Percentiles rank a stretch among this genome's conserved stretches.
Evolutionary conservation across 2,113 vertebrate species (phyloP).

Genomic region (Micromys minutus): DNA sequence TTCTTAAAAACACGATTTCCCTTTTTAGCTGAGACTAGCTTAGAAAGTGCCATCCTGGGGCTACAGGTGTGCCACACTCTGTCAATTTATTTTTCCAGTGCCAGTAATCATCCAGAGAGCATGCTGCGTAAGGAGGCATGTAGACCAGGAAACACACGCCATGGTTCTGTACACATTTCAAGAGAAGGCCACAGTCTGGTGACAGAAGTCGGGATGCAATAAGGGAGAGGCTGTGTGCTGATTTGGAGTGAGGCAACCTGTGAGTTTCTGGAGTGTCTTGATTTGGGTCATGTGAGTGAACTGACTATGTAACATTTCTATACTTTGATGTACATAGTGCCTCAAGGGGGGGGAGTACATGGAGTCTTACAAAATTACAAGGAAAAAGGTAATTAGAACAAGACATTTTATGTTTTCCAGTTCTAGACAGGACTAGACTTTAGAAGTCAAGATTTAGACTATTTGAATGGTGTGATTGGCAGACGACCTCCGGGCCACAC

Average conservation of each 20-base stretch:
- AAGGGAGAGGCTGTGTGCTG: neutral
- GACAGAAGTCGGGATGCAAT: neutral
- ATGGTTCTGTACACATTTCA: neutral
- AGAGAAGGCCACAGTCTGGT: neutral
- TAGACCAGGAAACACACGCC: neutral
- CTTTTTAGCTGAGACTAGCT: neutral
- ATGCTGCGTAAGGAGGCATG: neutral
- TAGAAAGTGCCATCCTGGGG: neutral
- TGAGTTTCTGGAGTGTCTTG: neutral
- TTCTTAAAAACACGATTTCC: neutral
- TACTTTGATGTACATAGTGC: neutral
- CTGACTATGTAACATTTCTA: neutral
- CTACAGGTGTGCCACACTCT: neutral
- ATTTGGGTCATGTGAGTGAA: slow-evolving; percentile 8
- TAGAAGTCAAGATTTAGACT: neutral
- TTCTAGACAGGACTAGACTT: neutral
- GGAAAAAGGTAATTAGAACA: neutral
- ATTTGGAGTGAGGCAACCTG: neutral
- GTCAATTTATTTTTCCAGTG: too few species aligned
- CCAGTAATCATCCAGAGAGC: neutral
- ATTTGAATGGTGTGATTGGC: neutral
- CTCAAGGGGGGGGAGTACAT: neutral
- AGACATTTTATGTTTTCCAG: neutral
- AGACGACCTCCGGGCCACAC: neutral
- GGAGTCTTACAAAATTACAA: neutral